Percentiles rank a stretch among this genome's conserved stretches.
Evolutionary conservation across 2,888 invertebrate species (phyloP).

Genomic region (Physocephala rufipes): DNA sequence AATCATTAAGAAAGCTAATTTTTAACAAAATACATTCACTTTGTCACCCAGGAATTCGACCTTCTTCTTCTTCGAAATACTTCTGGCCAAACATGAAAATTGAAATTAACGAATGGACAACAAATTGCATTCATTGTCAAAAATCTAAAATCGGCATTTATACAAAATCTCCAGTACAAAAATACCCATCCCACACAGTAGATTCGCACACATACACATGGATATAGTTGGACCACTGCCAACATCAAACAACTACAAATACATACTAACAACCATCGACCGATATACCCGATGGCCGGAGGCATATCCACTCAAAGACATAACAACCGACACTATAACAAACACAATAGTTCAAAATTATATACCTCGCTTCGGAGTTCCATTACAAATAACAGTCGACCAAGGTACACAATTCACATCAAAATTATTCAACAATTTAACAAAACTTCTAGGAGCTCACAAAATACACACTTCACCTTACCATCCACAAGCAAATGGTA

Average conservation of each 20-base stretch:
- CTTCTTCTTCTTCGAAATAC: slow-evolving; percentile 45
- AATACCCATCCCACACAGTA: slow-evolving; percentile 46
- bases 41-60: slow-evolving; percentile 44
- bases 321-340: slow-evolving; percentile 41
- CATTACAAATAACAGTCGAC: slow-evolving; percentile 40
- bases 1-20: slow-evolving; percentile 31
- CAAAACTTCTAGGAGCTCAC: background rate
- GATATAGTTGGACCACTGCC: slow-evolving; percentile 58
- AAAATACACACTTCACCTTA: slow-evolving; percentile 11
- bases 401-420: slow-evolving; percentile 37
- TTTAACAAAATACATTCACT: too few relatives aligned
- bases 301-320: slow-evolving; percentile 46
- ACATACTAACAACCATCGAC: slow-evolving; percentile 51
- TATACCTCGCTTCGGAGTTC: slow-evolving; percentile 40
- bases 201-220: slow-evolving; percentile 57
- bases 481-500: too few relatives aligned
- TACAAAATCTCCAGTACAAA: slow-evolving; percentile 43
- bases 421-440: slow-evolving; percentile 1
- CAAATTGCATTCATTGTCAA: slow-evolving; percentile 55
- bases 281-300: slow-evolving; percentile 48
- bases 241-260: slow-evolving; percentile 43
- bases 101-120: slow-evolving; percentile 51
- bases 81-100: slow-evolving; percentile 51
- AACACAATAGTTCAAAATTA: slow-evolving; percentile 32
- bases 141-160: slow-evolving; percentile 52